Evolutionary conservation across 2,113 vertebrate species (phyloP).

Genomic region (Pipa parva): DNA sequence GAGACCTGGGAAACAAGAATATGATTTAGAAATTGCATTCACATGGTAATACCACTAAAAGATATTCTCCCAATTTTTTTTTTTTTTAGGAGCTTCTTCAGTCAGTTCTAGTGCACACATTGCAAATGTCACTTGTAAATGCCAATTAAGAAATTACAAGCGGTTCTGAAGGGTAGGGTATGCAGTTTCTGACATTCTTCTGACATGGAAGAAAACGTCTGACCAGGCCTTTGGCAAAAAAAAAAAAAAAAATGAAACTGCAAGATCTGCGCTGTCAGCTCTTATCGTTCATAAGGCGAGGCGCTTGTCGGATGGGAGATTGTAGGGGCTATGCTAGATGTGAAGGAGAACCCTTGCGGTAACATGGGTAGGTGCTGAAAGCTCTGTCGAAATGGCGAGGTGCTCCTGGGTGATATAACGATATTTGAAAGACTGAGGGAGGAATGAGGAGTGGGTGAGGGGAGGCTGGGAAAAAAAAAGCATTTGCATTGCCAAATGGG

Average conservation of each 20-base stretch:
- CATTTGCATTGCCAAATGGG: slow-evolving; percentile 35
- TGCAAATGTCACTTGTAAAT: slow-evolving; percentile 81
- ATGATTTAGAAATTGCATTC: background rate
- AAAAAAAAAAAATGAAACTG: slow-evolving; percentile 50
- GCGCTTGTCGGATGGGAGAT: slow-evolving; percentile 67
- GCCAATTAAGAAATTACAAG: slow-evolving; percentile 84
- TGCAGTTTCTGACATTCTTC: slow-evolving; percentile 68
- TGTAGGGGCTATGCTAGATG: slow-evolving; percentile 49
- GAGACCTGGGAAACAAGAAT: background rate
- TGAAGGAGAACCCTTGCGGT: slow-evolving; percentile 52
- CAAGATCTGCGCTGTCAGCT: slow-evolving; percentile 71
- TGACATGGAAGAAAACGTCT: slow-evolving; percentile 70
- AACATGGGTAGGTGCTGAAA: slow-evolving; percentile 49
- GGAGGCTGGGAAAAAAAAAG: slow-evolving; percentile 12
- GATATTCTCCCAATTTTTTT: background rate
- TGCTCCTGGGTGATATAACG: slow-evolving; percentile 45
- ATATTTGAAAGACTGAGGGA: slow-evolving; percentile 48
- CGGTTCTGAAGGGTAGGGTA: slow-evolving; percentile 70
- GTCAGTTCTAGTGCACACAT: slow-evolving; percentile 48
- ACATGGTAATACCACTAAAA: slow-evolving; percentile 4
- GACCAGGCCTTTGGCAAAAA: slow-evolving; percentile 67
- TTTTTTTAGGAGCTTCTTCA: slow-evolving; percentile 1
- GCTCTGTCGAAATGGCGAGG: slow-evolving; percentile 36
- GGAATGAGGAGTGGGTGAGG: slow-evolving; percentile 22
- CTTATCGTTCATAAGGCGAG: slow-evolving; percentile 62